Percentiles rank a stretch among this genome's conserved stretches.
phyloP scores from a whole-genome alignment of 2,888 invertebrate species.

The Macrophya alboannulata region DNA sequence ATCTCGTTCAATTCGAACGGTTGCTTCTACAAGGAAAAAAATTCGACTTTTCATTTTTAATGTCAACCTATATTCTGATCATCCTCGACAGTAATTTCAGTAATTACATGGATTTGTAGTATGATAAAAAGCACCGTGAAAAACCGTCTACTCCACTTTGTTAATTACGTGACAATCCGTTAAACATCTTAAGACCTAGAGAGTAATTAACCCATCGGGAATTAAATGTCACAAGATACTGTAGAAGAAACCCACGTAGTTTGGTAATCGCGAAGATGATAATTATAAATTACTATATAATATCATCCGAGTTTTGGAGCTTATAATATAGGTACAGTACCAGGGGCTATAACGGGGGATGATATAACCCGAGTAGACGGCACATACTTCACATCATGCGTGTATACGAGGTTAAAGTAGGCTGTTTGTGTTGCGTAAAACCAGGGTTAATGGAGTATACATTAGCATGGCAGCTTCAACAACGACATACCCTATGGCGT shows the following conservation, averaged over 20 bases:
- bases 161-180: not conserved
- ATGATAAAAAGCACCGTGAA: no score
- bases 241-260: not conserved
- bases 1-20: no score
- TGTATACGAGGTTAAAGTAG: conserved; percentile 35
- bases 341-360: conserved; percentile 21
- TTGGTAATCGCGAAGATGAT: not conserved
- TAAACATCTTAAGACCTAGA: not conserved
- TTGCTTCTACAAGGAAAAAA: no score
- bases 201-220: not conserved
- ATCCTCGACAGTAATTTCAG: no score
- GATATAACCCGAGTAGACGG: conserved; percentile 20
- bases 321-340: not conserved
- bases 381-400: conserved; percentile 23
- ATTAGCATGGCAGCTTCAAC: conserved; percentile 49
- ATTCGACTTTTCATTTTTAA: no score
- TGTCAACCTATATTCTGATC: no score
- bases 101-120: no score
- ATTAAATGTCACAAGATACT: not conserved
- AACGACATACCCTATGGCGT: conserved; percentile 33
- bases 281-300: conserved; percentile 11
- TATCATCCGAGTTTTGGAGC: not conserved
- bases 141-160: no score
- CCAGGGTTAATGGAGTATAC: conserved; percentile 52
- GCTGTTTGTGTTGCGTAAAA: conserved; percentile 43